Conservation (phyloP, 2,888 invertebrate species). For the Atrina japonica region DNA sequence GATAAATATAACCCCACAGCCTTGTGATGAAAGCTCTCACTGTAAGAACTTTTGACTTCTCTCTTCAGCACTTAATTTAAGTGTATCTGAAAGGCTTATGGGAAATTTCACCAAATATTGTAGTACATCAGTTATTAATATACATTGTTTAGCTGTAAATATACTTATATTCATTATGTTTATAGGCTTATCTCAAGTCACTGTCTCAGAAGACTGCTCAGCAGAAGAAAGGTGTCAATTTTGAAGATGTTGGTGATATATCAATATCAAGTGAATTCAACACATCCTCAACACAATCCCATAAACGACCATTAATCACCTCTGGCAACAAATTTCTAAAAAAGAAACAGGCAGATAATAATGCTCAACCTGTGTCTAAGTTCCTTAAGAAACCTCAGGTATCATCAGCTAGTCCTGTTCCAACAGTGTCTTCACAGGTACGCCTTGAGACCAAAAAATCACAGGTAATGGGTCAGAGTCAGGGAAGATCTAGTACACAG, state of each 20-base stretch:
- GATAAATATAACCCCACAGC: too few relatives aligned
- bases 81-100: too few relatives aligned
- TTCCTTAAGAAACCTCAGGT: conserved; percentile 57
- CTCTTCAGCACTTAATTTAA: too few relatives aligned
- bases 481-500: conserved; percentile 36
- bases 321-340: conserved; percentile 69
- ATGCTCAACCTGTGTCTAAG: conserved; percentile 42
- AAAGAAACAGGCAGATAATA: conserved; percentile 56
- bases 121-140: too few relatives aligned
- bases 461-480: too few relatives aligned
- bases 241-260: conserved; percentile 75
- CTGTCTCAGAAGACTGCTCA: conserved; percentile 68
- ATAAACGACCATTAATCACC: conserved; percentile 45
- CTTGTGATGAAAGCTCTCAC: too few relatives aligned
- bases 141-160: not conserved
- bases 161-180: not conserved
- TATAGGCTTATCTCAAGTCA: conserved; percentile 67
- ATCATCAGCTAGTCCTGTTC: conserved; percentile 51
- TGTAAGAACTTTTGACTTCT: too few relatives aligned
- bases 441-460: conserved; percentile 21
- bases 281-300: conserved; percentile 40
- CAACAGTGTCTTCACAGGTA: conserved; percentile 38
- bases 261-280: conserved; percentile 71
- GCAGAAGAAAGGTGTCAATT: conserved; percentile 64
- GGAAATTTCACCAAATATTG: too few relatives aligned